phyloP scores from a whole-genome alignment of 2,888 invertebrate species.

The Dasypolia templi region DNA sequence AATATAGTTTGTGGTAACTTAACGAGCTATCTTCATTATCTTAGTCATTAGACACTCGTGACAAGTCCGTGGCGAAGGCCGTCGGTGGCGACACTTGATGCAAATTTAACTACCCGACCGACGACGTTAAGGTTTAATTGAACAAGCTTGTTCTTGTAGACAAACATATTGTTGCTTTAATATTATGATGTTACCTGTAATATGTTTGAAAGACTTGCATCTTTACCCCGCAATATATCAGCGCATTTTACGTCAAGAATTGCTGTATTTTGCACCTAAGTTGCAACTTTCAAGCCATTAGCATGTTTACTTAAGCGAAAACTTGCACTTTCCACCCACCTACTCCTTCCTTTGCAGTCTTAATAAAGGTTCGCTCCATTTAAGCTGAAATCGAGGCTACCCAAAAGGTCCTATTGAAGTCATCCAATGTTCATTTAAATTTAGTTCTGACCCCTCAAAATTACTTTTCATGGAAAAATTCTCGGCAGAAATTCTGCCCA shows the following conservation, averaged over 20 bases:
- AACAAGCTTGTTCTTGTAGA: conserved; percentile 58
- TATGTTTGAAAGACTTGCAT: conserved; percentile 11
- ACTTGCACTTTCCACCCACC: conserved; percentile 22
- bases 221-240: conserved; percentile 9
- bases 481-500: conserved; percentile 14
- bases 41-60: conserved; percentile 46
- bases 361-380: conserved; percentile 39
- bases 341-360: conserved; percentile 15
- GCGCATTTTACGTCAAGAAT: conserved; percentile 11
- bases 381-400: conserved; percentile 27
- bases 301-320: conserved; percentile 24
- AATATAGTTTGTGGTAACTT: conserved; percentile 9
- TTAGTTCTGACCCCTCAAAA: conserved; percentile 26
- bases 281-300: conserved; percentile 28
- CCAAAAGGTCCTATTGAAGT: conserved; percentile 30
- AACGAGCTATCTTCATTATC: conserved; percentile 52
- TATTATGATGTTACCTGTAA: conserved; percentile 24
- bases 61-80: conserved; percentile 41
- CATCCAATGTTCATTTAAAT: conserved; percentile 42
- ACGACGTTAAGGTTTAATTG: conserved; percentile 66
- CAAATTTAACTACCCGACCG: conserved; percentile 72
- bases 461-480: conserved; percentile 43
- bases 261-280: conserved; percentile 27
- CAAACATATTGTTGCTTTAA: conserved; percentile 42
- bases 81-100: conserved; percentile 68